Base-by-base conservation (phyloP, 2,888 invertebrate species). In the Sepioteuthis lessoniana region DNA sequence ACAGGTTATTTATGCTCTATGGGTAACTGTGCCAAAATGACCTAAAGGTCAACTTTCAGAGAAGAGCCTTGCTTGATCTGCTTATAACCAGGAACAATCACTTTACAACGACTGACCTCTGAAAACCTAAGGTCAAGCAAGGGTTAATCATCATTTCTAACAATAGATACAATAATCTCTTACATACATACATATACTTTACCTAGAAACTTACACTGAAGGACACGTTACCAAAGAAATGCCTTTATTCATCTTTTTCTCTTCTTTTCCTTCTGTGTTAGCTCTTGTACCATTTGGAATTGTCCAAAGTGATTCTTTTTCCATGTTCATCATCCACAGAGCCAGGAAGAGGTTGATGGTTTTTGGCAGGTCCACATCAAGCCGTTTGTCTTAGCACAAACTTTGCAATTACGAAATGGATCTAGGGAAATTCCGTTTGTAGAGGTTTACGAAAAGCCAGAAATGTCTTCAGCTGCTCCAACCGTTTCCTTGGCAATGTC, bases 351-450 rank as follows among this genome's bases (percentile, higher is more conserved):
- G n/a, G 76, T 76, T 76, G 76, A 76, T 76, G 76, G 76, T 76
- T 76, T 76, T 76, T 76, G 76, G 76, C 76, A 76, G 76, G 76
- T 35, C 76, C 35, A 76, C 76, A 76, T 76, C 76, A 76, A 16
- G 76, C 76, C n/a, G 76, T 76, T 76, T 76, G 76, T 76, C 76
- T 76, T 76, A n/a, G n/a, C 76, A 76, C 76, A 76, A 76, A 76
- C 76, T 76, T 76, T 76, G 76, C 76, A 76, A 76, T 76, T 76
- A 76, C 76, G 76, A 76, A 76, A 76, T 76, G 76, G 76, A 76
- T 76, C 76, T 35, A n/a, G 76, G 76, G 76, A 76, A 76, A 76
- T 76, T 76, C 76, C 76, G 76, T 76, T 76, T 76, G 76, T 76
- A 76, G 76, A 76, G 76, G 76, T 76, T 76, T 76, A 76, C 13